Evolutionary conservation across 2,797 vertebrate species (phyloP), one percentile per base, ranked within the genome.

Genomic region (Poeciliopsis gracilis): DNA sequence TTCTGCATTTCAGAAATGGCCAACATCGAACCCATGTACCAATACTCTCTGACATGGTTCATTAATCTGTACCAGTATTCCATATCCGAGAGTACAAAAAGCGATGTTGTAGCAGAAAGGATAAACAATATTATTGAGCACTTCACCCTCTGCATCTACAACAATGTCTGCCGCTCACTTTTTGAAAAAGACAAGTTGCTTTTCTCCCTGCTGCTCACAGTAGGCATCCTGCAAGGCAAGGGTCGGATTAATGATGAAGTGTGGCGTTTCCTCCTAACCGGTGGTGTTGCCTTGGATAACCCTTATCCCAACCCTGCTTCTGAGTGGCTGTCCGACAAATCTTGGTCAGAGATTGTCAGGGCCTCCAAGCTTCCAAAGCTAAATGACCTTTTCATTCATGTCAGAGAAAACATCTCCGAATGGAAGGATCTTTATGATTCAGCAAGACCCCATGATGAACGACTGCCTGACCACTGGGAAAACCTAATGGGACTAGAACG

Each of bases 131-230:
- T 99, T 75, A 93, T 94, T 0, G 83, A 94, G 0, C 95, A 98
- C 82, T 99, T 99, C 83, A 99, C 97, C 47, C 55, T 96, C 67
- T 97, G 95, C 85, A 96, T 98, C 87, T 99, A 99, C 81, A 97
- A 96, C 23, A 98, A 98, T 0, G 95, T 99, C 55, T 99, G 98
- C 63, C 96, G 97, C n/a, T 99, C 98, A 0, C 95, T 99, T 71
- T 99, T 99, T 86, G 98, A 99, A 85, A 99, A 99, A 82, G 97
- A 99, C 79, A 99, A 99, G 86, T 89, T 99, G 51, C 94, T 99
- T 9, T 99, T 98, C 92, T 98, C 98, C 25, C 91, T 99, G 72
- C 96, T 99, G 10, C 94, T 99, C 16, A 98, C 97, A 0, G 81
- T 97, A 0, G 96, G 97, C 74, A 96, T 99, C 78, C 93, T 98